Evolutionary conservation across 2,797 vertebrate species (phyloP).

Genomic region (Typhlichthys eigenmanni): DNA sequence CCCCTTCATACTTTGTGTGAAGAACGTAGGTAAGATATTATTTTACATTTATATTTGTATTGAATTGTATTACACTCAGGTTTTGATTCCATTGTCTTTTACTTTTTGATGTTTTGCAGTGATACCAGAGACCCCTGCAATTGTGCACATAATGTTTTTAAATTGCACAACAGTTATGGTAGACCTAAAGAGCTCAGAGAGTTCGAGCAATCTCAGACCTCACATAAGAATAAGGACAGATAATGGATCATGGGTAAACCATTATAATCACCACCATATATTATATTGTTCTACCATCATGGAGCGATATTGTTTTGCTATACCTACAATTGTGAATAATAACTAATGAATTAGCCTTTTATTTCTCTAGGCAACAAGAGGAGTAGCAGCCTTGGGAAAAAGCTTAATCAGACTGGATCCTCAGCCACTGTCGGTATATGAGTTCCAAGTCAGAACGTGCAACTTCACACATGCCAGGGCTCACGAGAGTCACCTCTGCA

Average conservation of each 20-base stretch:
- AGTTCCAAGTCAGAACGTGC: constrained; percentile 81
- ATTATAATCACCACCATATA: neutral
- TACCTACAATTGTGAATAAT: neutral
- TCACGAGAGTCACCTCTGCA: constrained; percentile 68
- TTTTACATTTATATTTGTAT: too few relatives aligned
- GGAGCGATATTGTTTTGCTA: neutral
- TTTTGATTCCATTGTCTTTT: too few relatives aligned
- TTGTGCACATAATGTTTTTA: constrained; percentile 59
- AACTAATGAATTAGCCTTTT: neutral
- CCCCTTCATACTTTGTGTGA: constrained; percentile 56
- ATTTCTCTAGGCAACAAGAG: constrained; percentile 28
- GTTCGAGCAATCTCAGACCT: constrained; percentile 48
- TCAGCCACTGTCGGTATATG: constrained; percentile 74
- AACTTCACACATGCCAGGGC: constrained; percentile 13
- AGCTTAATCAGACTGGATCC: constrained; percentile 55
- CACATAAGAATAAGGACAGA: constrained; percentile 67
- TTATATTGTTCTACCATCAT: too few relatives aligned
- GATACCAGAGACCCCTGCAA: constrained; percentile 78
- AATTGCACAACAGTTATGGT: constrained; percentile 64
- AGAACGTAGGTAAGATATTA: constrained; percentile 74
- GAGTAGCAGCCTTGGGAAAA: constrained; percentile 25
- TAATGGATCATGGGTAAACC: constrained; percentile 67
- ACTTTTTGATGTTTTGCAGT: constrained; percentile 64
- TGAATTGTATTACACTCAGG: too few relatives aligned
- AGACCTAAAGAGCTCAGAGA: constrained; percentile 72